phyloP scores from a whole-genome alignment of 2,113 vertebrate genomes.

The Rissa tridactyla region DNA sequence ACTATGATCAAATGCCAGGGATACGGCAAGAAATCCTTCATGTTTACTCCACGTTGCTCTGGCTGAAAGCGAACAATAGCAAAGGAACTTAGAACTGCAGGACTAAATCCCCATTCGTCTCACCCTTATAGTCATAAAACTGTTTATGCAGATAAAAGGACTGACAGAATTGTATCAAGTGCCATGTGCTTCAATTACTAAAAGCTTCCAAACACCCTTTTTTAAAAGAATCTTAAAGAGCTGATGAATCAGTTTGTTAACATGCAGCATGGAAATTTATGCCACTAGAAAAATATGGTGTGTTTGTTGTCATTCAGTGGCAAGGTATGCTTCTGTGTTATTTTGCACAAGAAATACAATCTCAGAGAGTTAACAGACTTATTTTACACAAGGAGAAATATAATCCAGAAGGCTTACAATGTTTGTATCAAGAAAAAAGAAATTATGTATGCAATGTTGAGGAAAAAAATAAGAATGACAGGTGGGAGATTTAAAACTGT shows the following conservation, averaged over 20 bases:
- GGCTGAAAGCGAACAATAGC: not conserved
- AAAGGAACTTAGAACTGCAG: not conserved
- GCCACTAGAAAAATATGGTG: not conserved
- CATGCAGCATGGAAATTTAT: not conserved
- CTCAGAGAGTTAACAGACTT: not conserved
- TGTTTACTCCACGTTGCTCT: not conserved
- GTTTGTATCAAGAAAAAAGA: not conserved
- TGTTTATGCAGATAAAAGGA: not conserved
- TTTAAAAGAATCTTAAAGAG: not conserved
- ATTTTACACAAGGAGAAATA: not conserved
- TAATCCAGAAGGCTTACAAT: not conserved
- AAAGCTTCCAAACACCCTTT: not conserved
- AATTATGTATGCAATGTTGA: not conserved
- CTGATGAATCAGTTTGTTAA: not conserved
- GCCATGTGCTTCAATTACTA: not conserved
- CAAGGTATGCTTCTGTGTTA: not conserved
- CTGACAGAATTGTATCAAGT: not conserved
- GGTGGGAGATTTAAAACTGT: not conserved
- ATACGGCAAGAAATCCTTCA: not conserved
- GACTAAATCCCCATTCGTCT: not conserved
- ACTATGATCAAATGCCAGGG: not conserved
- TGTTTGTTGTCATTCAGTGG: not conserved
- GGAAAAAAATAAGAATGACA: not conserved
- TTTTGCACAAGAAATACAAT: not conserved
- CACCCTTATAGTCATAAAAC: not conserved